A percentile compares a stretch with the other conserved stretches of the same genome.
Conservation (phyloP, 2,797 vertebrate genomes). For the Schizopygopsis pylzovi region DNA sequence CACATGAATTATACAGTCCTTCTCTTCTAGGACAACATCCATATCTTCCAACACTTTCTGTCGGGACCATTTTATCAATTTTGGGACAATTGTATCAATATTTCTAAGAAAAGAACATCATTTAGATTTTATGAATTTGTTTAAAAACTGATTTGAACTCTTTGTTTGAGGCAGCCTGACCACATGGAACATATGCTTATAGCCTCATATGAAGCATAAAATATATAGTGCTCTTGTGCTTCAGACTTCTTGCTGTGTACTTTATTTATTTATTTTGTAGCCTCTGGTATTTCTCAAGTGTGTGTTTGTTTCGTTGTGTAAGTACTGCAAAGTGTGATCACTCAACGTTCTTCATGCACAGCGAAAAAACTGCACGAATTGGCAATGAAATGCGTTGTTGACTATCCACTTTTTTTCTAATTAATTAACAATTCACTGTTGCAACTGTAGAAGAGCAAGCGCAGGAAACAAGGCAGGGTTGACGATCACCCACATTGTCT, state of each 20-base stretch:
- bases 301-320: neutral
- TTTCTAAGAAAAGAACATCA: neutral
- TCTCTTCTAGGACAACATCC: neutral
- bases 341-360: neutral
- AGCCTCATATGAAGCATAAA: neutral
- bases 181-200: neutral
- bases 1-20: neutral
- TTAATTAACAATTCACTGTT: neutral
- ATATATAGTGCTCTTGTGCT: neutral
- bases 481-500: neutral
- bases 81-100: neutral
- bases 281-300: neutral
- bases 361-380: neutral
- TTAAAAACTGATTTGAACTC: neutral
- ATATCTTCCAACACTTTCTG: neutral
- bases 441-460: neutral
- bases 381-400: neutral
- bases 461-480: neutral
- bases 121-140: neutral
- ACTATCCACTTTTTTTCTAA: neutral
- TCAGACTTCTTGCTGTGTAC: neutral
- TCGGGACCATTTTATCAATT: neutral
- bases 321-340: neutral
- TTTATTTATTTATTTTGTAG: neutral
- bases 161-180: too few species aligned